Evolutionary conservation across 1,140 invertebrate species (phyloP).

Genomic region (Drosophila pruinosa): DNA sequence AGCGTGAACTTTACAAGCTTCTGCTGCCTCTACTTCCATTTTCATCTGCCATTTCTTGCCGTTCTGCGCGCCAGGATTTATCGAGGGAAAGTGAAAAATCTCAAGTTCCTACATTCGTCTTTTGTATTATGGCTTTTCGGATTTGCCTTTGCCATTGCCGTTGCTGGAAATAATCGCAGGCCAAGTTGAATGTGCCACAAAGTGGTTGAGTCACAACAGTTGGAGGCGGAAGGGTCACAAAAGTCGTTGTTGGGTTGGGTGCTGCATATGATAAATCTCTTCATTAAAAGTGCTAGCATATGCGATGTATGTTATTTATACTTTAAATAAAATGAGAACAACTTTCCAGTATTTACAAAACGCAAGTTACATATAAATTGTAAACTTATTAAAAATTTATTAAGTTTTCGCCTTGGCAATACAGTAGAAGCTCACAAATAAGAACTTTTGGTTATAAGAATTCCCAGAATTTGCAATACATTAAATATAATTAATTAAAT

Average conservation of each 20-base stretch:
- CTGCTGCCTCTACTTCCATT: conserved; percentile 3
- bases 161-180: conserved; percentile 57
- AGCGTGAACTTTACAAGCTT: conserved; percentile 60
- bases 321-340: neutral
- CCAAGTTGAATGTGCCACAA: conserved; percentile 51
- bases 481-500: too few species aligned
- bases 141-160: conserved; percentile 28
- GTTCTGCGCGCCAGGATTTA: conserved; percentile 35
- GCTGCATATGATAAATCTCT: neutral
- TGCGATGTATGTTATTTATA: neutral
- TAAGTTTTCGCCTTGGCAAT: too few species aligned
- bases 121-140: conserved; percentile 32
- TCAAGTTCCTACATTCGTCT: conserved; percentile 15
- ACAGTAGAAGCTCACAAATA: too few species aligned
- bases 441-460: too few species aligned
- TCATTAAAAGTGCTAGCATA: neutral
- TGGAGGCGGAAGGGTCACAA: neutral
- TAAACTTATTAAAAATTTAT: too few species aligned
- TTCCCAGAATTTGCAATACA: too few species aligned
- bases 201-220: conserved; percentile 27
- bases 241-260: conserved; percentile 10
- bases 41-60: neutral
- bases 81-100: conserved; percentile 65
- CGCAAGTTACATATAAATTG: too few species aligned
- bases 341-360: too few species aligned